Base-by-base conservation (phyloP, 2,797 vertebrate species). In the Anomalospiza imberbis region DNA sequence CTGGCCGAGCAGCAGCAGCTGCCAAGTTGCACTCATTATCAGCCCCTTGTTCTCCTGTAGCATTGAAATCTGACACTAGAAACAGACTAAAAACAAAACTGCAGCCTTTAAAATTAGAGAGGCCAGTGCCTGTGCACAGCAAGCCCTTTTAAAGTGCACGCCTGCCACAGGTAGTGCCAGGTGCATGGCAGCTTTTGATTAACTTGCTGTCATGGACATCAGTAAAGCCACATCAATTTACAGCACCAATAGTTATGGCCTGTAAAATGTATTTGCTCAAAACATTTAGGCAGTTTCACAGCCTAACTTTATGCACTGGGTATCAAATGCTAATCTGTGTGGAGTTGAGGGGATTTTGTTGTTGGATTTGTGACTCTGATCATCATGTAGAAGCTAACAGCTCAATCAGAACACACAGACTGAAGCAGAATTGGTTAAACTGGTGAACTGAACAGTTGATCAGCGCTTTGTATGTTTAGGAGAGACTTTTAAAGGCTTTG, bases 1-100 rank as follows among this genome's bases (percentile, higher is more conserved):
- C 91, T 92, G 91, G 95, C 85, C 54, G 26, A 90, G 76, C 82
- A 1, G 80, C 87, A 70, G 87, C 87, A 70, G 73, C 92, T 94
- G 94, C 94, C 87, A 95, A 66, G 63, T 34, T 40, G 72, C 54
- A 50, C 40, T 92, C 72, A 14, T 34, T 68, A 65, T 88, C 87
- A 94, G 1, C 36, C 36, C 48, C 31, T 68, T 5, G 1, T 60
- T 91, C 55, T 95, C 76, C 79, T 81, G 75, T 31, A 40, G 63
- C 50, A 36, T 36, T 13, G 58, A 95, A 92, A 95, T 84, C 85
- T 29, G 85, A 88, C 66, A n/a, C 92, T 85, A 60, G 44, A 76
- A 91, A 53, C 74, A 76, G 44, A 6, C 66, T 85, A 66, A 84
- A 91, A 89, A 55, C 44, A 72, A 66, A 95, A 84, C 32, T 85